These are phyloP conservation scores for Ailurus styani DNA, from an alignment of 2,113 vertebrate genomes.

Conservation along the genomic window DNA sequence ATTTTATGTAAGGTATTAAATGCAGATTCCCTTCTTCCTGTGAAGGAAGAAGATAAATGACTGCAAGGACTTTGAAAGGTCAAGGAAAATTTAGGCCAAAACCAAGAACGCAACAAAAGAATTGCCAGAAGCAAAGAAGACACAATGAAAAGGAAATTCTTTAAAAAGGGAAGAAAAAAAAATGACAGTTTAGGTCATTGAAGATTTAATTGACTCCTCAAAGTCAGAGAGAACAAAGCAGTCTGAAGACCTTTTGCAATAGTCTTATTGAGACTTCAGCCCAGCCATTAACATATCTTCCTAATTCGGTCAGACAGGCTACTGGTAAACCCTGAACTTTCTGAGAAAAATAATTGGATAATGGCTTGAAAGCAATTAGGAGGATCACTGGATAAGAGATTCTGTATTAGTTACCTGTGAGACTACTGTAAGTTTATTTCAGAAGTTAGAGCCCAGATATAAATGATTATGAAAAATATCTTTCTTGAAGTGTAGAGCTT, in stretches of 20 bases:
- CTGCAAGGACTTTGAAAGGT: conserved; percentile 41
- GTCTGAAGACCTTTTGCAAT: not conserved
- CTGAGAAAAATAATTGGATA: not conserved
- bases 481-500: not conserved
- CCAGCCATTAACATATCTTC: not conserved
- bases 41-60: conserved; percentile 33
- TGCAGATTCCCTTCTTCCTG: not conserved
- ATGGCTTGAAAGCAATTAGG: not conserved
- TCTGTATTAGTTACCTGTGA: not conserved
- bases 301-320: not conserved
- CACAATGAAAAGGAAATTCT: not conserved
- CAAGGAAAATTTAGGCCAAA: conserved; percentile 56
- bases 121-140: conserved; percentile 49
- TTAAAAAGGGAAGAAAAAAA: conserved; percentile 39
- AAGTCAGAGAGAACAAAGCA: conserved; percentile 33
- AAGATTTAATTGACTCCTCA: conserved; percentile 31
- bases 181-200: conserved; percentile 50
- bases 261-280: not conserved
- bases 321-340: not conserved
- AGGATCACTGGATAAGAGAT: not conserved
- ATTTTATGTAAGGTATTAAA: conserved; percentile 22
- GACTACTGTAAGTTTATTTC: not conserved
- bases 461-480: not conserved
- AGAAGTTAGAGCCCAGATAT: not conserved
- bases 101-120: conserved; percentile 28